A percentile compares a stretch with the other conserved stretches of the same genome.
Evolutionary conservation across 2,113 vertebrate species (phyloP).

Genomic region (Indri indri): DNA sequence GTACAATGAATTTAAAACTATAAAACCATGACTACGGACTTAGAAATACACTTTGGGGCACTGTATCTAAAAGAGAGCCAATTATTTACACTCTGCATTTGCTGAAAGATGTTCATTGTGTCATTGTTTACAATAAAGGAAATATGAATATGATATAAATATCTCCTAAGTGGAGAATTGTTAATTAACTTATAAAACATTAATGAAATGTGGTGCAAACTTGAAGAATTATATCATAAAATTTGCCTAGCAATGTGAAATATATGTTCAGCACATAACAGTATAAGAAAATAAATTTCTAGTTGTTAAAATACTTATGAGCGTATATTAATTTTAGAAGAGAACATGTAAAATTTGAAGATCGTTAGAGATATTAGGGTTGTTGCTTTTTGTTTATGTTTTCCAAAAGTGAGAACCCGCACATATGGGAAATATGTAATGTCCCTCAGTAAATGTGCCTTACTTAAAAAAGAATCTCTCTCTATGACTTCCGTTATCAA

Average conservation of each 20-base stretch:
- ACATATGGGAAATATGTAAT: not conserved
- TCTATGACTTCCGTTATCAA: not conserved
- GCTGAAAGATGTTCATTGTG: slow-evolving; percentile 24
- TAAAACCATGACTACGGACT: not conserved
- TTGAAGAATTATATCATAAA: not conserved
- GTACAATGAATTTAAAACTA: not conserved
- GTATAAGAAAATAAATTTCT: not conserved
- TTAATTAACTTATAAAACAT: not conserved
- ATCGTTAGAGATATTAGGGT: not conserved
- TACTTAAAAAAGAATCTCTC: not conserved
- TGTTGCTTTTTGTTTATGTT: not conserved
- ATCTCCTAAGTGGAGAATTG: not conserved
- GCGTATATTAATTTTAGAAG: not conserved
- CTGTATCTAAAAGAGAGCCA: not conserved
- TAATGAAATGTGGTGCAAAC: not conserved
- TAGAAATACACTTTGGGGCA: not conserved
- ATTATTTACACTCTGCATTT: not conserved
- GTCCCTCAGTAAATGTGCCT: not conserved
- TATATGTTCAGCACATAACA: not conserved
- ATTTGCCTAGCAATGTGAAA: not conserved
- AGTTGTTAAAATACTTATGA: not conserved
- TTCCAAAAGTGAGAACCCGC: not conserved
- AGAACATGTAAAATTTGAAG: not conserved
- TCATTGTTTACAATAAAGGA: not conserved
- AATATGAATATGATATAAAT: not conserved